phyloP scores from a whole-genome alignment of 2,888 invertebrate genomes.

The Apotomis betuletana region DNA sequence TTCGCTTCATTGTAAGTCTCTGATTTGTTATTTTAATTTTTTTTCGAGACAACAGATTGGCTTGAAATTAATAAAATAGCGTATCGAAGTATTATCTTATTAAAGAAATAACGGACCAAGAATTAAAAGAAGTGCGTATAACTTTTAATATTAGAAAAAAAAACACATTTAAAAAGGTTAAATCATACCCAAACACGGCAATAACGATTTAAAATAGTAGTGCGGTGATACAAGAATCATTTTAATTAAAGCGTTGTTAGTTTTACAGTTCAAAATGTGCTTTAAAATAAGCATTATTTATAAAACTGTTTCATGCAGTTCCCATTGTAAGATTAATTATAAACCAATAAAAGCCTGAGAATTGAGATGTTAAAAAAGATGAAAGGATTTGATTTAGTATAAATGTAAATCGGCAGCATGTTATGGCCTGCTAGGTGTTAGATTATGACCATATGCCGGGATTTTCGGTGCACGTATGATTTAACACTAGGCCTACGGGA shows the following conservation, averaged over 20 bases:
- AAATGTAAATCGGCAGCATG: slow-evolving; percentile 24
- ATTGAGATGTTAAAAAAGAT: slow-evolving; percentile 14
- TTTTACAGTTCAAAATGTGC: slow-evolving; percentile 21
- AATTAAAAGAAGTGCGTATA: slow-evolving; percentile 5
- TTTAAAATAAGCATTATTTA: slow-evolving; percentile 28
- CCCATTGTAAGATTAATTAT: slow-evolving; percentile 16
- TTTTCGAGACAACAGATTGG: too few relatives aligned
- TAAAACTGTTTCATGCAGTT: slow-evolving; percentile 28
- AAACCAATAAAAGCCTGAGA: slow-evolving; percentile 22
- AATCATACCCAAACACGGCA: slow-evolving; percentile 33
- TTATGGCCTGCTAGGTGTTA: slow-evolving; percentile 23
- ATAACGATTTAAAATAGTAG: slow-evolving; percentile 16
- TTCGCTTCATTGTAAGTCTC: too few relatives aligned
- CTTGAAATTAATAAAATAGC: neutral
- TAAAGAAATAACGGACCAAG: neutral
- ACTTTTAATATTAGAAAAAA: neutral
- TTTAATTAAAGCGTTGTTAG: slow-evolving; percentile 20
- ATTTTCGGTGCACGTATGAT: too few relatives aligned
- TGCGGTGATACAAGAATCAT: slow-evolving; percentile 2
- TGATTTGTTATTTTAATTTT: too few relatives aligned
- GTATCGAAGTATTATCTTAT: neutral
- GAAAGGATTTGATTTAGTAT: slow-evolving; percentile 35
- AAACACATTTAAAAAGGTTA: slow-evolving; percentile 28
- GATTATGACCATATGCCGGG: neutral
- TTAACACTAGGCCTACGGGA: too few relatives aligned